Conservation (phyloP, 2,888 invertebrate species). For the Meghimatium bilineatum region DNA sequence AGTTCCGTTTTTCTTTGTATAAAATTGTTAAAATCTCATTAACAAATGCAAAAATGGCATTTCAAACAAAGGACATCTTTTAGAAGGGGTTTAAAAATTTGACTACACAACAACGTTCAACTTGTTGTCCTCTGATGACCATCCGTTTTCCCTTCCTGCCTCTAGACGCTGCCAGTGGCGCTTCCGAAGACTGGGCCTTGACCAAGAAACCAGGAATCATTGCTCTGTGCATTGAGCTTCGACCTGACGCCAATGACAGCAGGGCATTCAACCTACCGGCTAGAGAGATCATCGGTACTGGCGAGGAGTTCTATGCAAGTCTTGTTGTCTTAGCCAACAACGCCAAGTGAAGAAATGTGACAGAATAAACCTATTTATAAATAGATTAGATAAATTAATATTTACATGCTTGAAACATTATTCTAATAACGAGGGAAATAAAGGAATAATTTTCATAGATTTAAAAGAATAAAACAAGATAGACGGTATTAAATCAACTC, state of each 20-base stretch:
- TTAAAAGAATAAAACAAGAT: too few species aligned
- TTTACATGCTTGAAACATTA: too few species aligned
- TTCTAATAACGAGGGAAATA: too few species aligned
- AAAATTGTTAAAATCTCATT: too few species aligned
- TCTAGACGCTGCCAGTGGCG: constrained; percentile 57
- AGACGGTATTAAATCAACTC: too few species aligned
- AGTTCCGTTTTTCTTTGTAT: too few species aligned
- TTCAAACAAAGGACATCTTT: not conserved
- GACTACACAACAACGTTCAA: not conserved
- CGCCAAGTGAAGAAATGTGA: not conserved
- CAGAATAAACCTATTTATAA: too few species aligned
- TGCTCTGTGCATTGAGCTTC: constrained; percentile 55
- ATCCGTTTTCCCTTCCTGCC: not conserved
- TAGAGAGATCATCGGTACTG: constrained; percentile 49
- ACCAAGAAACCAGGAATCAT: constrained; percentile 51
- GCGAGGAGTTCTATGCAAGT: constrained; percentile 48
- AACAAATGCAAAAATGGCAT: too few species aligned
- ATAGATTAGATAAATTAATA: too few species aligned
- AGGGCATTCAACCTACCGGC: constrained; percentile 49
- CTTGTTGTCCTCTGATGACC: not conserved
- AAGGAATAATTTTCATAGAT: too few species aligned
- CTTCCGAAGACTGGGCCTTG: constrained; percentile 57
- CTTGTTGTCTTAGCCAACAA: constrained; percentile 29
- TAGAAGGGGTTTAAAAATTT: not conserved
- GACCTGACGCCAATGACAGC: constrained; percentile 45